Evolutionary conservation across 2,797 vertebrate genomes (phyloP).

Genomic region (Sebastes matsubarae): DNA sequence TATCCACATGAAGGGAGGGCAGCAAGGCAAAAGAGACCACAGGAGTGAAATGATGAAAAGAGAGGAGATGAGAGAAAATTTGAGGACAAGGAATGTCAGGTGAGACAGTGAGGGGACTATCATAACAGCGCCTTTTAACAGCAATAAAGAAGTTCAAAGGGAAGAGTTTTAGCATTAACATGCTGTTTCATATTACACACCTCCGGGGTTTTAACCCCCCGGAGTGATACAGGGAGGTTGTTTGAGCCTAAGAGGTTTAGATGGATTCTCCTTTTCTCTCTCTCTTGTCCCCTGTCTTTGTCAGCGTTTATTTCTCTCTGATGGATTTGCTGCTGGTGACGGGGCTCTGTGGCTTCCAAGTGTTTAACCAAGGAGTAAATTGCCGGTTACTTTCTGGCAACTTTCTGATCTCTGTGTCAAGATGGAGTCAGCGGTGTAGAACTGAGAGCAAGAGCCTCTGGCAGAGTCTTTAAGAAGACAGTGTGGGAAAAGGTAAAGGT

Average conservation of each 20-base stretch:
- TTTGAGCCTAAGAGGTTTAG: constrained; percentile 53
- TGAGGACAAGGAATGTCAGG: constrained; percentile 6
- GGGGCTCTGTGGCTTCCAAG: constrained; percentile 57
- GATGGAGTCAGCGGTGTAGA: constrained; percentile 53
- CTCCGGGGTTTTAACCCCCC: constrained; percentile 23
- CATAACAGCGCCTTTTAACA: constrained; percentile 26
- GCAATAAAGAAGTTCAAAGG: constrained; percentile 44
- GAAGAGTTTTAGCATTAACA: constrained; percentile 24
- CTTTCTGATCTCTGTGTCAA: constrained; percentile 71
- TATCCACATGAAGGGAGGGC: background rate
- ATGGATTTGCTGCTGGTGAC: constrained; percentile 65
- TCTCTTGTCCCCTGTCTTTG: constrained; percentile 53
- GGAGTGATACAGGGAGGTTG: constrained; percentile 24
- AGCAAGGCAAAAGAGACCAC: background rate
- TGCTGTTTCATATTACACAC: constrained; percentile 52
- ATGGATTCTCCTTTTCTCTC: constrained; percentile 49
- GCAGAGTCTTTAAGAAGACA: constrained; percentile 36
- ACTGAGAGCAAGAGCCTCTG: constrained; percentile 48
- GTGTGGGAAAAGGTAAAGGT: constrained; percentile 26
- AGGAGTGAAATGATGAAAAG: background rate
- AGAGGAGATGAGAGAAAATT: background rate
- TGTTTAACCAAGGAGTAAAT: constrained; percentile 79
- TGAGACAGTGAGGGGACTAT: constrained; percentile 3
- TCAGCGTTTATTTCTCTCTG: constrained; percentile 65
- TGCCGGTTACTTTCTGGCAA: constrained; percentile 64